Percentiles rank a stretch among this genome's conserved stretches.
phyloP scores from a whole-genome alignment of 2,888 invertebrate species.

The Candidula unifasciata region DNA sequence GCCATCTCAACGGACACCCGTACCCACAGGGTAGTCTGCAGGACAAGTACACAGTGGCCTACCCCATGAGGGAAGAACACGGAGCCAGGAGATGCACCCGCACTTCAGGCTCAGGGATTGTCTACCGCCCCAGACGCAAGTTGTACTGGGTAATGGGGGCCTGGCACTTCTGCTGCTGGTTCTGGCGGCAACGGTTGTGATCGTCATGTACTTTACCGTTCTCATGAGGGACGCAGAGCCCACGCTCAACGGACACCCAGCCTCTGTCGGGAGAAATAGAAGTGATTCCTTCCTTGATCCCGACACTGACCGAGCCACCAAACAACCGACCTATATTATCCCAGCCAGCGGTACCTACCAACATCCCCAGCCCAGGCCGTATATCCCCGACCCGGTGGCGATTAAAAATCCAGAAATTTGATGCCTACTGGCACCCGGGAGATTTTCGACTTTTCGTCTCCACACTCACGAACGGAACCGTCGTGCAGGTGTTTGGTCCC shows the following conservation, averaged over 20 bases:
- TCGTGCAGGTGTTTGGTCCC: constrained; percentile 52
- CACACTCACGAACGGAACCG: constrained; percentile 52
- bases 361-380: constrained; percentile 1
- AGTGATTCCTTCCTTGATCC: neutral
- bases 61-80: constrained; percentile 38
- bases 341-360: neutral
- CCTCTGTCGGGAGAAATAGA: neutral
- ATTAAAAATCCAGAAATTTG: constrained; percentile 52
- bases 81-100: constrained; percentile 26
- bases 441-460: constrained; percentile 55
- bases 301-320: neutral
- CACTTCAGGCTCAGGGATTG: constrained; percentile 48
- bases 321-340: constrained; percentile 21
- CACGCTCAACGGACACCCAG: neutral
- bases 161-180: constrained; percentile 48
- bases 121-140: constrained; percentile 44
- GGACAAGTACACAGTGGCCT: constrained; percentile 50
- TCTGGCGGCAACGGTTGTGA: constrained; percentile 48
- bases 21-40: constrained; percentile 31
- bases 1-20: constrained; percentile 40
- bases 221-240: constrained; percentile 38
- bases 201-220: constrained; percentile 55
- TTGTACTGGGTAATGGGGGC: constrained; percentile 51
- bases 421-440: constrained; percentile 56
- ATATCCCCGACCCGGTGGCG: constrained; percentile 14